Evolutionary conservation across 2,797 vertebrate species (phyloP).

Genomic region (Danionella dracula): DNA sequence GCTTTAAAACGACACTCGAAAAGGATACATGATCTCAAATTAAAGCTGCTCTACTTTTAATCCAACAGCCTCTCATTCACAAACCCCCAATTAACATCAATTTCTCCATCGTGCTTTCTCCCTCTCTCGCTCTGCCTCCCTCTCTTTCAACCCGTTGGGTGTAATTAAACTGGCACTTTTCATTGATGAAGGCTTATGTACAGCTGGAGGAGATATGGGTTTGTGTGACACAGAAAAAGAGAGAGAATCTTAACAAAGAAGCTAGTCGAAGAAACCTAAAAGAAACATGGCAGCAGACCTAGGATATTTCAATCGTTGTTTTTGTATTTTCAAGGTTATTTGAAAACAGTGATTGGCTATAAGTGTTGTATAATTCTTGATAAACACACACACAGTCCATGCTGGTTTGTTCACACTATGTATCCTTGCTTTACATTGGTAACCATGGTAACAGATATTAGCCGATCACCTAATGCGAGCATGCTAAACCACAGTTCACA

Average conservation of each 20-base stretch:
- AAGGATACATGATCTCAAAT: conserved; percentile 42
- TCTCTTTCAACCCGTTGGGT: conserved; percentile 33
- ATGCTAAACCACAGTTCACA: too few species aligned
- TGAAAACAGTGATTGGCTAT: too few species aligned
- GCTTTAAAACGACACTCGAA: conserved; percentile 40
- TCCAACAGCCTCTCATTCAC: conserved; percentile 38
- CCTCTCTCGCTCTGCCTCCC: background rate
- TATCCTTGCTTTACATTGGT: too few species aligned
- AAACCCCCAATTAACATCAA: conserved; percentile 47
- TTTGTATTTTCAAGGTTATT: too few species aligned
- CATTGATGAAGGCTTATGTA: conserved; percentile 37
- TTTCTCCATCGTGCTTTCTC: conserved; percentile 26
- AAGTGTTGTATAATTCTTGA: too few species aligned
- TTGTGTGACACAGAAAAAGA: conserved; percentile 24
- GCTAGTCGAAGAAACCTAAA: background rate
- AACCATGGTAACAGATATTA: too few species aligned
- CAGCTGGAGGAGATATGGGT: conserved; percentile 32
- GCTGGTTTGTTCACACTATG: too few species aligned
- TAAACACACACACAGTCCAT: too few species aligned
- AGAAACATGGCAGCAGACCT: background rate
- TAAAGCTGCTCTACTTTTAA: conserved; percentile 42
- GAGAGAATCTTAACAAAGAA: conserved; percentile 5
- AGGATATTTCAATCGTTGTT: too few species aligned
- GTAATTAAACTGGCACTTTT: conserved; percentile 49
- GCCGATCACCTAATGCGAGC: too few species aligned